These are phyloP conservation scores for Dinocampus coccinellae DNA, from an alignment of 2,888 invertebrate genomes.

Conservation along the genomic window DNA sequence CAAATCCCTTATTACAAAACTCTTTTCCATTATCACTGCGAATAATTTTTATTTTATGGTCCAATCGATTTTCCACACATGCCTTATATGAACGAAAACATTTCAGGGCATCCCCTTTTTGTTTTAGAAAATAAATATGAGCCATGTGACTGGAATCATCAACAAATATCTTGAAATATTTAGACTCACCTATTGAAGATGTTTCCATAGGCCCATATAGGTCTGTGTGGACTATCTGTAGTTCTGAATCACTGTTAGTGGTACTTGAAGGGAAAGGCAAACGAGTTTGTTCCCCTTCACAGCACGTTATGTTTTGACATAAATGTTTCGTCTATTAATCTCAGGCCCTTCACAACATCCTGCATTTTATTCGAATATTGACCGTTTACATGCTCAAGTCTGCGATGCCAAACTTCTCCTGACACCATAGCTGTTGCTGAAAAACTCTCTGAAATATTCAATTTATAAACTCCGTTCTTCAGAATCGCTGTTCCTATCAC, in stretches of 20 bases:
- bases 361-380: too few relatives aligned
- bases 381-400: too few relatives aligned
- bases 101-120: constrained; percentile 21
- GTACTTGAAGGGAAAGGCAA: too few relatives aligned
- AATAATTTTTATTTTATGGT: constrained; percentile 20
- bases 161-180: neutral
- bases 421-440: neutral
- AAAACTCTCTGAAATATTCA: neutral
- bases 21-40: constrained; percentile 32
- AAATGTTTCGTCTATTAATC: too few relatives aligned
- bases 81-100: constrained; percentile 14
- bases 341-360: neutral
- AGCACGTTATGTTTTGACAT: too few relatives aligned
- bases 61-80: constrained; percentile 10
- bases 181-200: too few relatives aligned
- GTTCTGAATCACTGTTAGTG: too few relatives aligned
- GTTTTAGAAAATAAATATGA: constrained; percentile 18
- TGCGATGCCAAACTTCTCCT: too few relatives aligned
- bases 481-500: constrained; percentile 40
- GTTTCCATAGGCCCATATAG: too few relatives aligned
- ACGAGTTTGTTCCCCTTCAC: too few relatives aligned
- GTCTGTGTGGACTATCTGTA: too few relatives aligned
- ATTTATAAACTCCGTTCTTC: neutral
- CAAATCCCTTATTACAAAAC: constrained; percentile 13
- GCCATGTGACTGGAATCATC: neutral